phyloP scores from a whole-genome alignment of 2,888 invertebrate genomes.

The Glaucopsyche alexis region DNA sequence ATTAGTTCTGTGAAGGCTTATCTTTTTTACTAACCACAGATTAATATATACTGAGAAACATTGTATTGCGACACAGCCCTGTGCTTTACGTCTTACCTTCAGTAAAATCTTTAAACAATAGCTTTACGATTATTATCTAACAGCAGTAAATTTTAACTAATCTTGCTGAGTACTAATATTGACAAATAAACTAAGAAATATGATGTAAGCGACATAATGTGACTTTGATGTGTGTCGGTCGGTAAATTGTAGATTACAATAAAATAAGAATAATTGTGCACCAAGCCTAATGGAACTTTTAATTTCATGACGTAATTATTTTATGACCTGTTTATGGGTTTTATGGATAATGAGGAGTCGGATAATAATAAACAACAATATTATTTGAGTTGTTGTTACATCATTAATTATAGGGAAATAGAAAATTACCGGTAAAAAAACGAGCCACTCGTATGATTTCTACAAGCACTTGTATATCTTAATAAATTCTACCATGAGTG shows the following conservation, averaged over 20 bases:
- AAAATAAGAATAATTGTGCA: not conserved
- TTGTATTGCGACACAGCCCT: not conserved
- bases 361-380: not conserved
- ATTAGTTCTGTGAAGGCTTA: not conserved
- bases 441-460: no score
- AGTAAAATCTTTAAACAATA: not conserved
- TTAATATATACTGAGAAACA: not conserved
- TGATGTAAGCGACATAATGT: not conserved
- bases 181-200: not conserved
- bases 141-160: not conserved
- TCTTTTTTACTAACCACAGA: not conserved
- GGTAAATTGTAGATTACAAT: not conserved
- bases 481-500: no score
- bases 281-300: not conserved
- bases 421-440: not conserved
- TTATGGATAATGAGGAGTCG: not conserved
- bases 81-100: not conserved
- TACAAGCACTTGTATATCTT: no score
- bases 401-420: not conserved
- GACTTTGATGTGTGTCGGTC: not conserved
- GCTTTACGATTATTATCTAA: not conserved
- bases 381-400: not conserved
- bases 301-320: not conserved
- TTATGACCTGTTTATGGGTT: not conserved
- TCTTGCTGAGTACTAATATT: no score